Percentiles rank a stretch among this genome's conserved stretches.
These are phyloP conservation scores for Pollimyrus isidori DNA, from an alignment of 2,113 vertebrate species.

Conservation along the genomic window DNA sequence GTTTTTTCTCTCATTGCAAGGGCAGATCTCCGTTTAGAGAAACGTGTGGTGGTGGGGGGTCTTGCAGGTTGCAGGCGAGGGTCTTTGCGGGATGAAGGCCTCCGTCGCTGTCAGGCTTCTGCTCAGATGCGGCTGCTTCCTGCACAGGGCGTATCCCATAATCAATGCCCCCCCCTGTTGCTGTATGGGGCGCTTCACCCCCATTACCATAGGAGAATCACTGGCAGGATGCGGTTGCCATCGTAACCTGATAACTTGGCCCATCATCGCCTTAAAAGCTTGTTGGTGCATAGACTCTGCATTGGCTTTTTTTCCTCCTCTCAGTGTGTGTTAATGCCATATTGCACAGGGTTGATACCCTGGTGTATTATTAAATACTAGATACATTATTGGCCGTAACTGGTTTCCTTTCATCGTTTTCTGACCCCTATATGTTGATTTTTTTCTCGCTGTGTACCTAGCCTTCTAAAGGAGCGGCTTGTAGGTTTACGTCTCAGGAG, in stretches of 20 bases:
- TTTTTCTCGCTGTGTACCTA: neutral
- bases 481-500: neutral
- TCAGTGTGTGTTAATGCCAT: neutral
- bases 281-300: neutral
- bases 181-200: conserved; percentile 8
- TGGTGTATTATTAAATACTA: neutral
- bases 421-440: neutral
- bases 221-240: neutral
- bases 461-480: neutral
- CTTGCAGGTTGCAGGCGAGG: neutral
- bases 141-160: neutral
- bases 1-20: neutral
- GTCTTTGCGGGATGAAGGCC: neutral
- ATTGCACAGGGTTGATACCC: neutral
- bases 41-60: neutral
- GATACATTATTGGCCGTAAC: neutral
- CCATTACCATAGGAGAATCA: conserved; percentile 21
- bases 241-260: neutral
- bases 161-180: conserved; percentile 12
- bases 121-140: neutral
- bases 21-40: neutral
- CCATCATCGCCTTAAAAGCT: neutral
- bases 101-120: neutral
- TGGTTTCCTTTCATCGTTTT: neutral
- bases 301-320: neutral